Conservation (phyloP, 2,797 vertebrate genomes). For the Dryobates pubescens region DNA sequence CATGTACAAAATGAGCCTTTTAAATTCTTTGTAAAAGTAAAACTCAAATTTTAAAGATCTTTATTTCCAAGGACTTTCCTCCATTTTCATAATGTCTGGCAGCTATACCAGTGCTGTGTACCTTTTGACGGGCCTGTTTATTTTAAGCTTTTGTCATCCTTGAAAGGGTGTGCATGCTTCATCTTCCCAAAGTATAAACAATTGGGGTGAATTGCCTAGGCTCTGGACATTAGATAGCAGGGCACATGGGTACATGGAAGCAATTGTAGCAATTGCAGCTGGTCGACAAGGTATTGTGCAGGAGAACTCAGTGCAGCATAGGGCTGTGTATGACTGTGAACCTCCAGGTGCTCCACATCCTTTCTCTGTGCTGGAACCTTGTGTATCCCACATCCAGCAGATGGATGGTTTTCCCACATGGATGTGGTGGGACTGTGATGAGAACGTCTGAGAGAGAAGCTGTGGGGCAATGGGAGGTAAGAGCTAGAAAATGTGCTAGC, state of each 20-base stretch:
- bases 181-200: background rate
- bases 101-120: background rate
- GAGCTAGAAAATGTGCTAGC: background rate
- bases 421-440: background rate
- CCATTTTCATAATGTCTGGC: background rate
- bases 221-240: accelerated
- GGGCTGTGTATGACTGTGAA: background rate
- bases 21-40: background rate
- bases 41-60: background rate
- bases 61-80: background rate
- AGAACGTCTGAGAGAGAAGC: background rate
- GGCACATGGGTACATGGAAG: background rate
- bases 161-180: background rate
- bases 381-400: background rate
- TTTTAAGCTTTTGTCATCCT: background rate
- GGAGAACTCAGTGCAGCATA: background rate
- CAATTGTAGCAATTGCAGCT: background rate
- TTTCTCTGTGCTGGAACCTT: background rate
- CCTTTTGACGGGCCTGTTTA: background rate
- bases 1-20: background rate
- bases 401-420: accelerated
- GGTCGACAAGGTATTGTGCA: background rate
- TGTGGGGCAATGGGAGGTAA: background rate
- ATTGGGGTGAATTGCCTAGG: background rate
- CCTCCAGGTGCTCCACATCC: background rate